Evolutionary conservation across 2,888 invertebrate species (phyloP).

Genomic region (Meiosimyza platycephala): DNA sequence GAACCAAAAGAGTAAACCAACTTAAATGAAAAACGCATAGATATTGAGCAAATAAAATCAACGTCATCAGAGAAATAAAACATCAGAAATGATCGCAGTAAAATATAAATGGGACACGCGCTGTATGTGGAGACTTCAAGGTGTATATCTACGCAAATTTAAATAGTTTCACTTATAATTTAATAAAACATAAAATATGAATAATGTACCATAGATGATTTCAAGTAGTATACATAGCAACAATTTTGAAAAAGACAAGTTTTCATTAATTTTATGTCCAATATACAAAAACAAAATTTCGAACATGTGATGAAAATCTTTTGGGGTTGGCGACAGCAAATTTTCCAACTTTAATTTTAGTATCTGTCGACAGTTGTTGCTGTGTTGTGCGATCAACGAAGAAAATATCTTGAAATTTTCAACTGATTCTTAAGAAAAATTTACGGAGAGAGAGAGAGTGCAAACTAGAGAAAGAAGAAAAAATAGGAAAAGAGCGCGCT

Average conservation of each 20-base stretch:
- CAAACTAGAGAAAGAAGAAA: neutral
- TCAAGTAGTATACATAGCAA: neutral
- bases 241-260: neutral
- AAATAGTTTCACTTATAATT: neutral
- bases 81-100: too few species aligned
- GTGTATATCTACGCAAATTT: neutral
- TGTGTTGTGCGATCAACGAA: neutral
- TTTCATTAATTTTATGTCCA: neutral
- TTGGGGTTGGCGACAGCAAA: constrained; percentile 8
- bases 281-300: neutral
- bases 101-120: too few species aligned
- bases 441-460: neutral
- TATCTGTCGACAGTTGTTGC: constrained; percentile 13
- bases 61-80: constrained; percentile 2
- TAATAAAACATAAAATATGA: constrained; percentile 16
- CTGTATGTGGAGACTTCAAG: too few species aligned
- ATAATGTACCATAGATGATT: neutral
- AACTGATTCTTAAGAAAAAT: neutral
- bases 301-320: constrained; percentile 8
- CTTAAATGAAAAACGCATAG: too few species aligned
- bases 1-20: neutral
- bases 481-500: too few species aligned
- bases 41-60: neutral
- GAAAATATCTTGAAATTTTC: neutral
- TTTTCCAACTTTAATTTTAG: constrained; percentile 20